Percentiles rank a stretch among this genome's conserved stretches.
Conservation (phyloP, 2,113 vertebrate genomes). For the Pandion haliaetus region DNA sequence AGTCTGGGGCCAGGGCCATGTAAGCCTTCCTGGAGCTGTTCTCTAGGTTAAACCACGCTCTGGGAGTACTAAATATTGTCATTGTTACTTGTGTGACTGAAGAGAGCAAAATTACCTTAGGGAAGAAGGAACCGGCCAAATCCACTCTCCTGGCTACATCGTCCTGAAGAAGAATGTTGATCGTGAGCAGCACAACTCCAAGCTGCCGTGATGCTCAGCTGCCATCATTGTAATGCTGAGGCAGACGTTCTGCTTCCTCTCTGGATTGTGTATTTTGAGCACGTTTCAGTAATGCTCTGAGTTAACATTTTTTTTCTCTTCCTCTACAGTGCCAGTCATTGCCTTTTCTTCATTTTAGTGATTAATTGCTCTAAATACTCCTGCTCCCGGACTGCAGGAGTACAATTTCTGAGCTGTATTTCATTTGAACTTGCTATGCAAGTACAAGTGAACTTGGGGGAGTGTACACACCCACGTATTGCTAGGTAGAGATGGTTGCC, state of each 20-base stretch:
- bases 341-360: conserved; percentile 72
- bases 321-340: conserved; percentile 59
- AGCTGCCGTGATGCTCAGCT: neutral
- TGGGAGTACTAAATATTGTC: neutral
- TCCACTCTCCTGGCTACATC: neutral
- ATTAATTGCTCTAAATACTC: conserved; percentile 77
- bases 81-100: neutral
- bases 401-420: conserved; percentile 47
- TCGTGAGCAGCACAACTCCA: neutral
- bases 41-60: neutral
- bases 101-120: neutral
- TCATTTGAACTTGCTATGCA: conserved; percentile 53
- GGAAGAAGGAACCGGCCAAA: neutral
- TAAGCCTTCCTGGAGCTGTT: neutral
- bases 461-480: conserved; percentile 60
- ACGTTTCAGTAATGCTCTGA: conserved; percentile 63
- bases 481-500: conserved; percentile 66
- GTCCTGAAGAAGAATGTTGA: neutral
- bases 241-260: neutral
- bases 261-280: conserved; percentile 56
- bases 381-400: conserved; percentile 52
- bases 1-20: neutral
- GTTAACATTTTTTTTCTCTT: conserved; percentile 46
- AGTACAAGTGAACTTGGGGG: conserved; percentile 56
- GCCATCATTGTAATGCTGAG: neutral